A percentile compares a stretch with the other conserved stretches of the same genome.
These are phyloP conservation scores for Nineta flava DNA, from an alignment of 2,888 invertebrate species.

Conservation along the genomic window DNA sequence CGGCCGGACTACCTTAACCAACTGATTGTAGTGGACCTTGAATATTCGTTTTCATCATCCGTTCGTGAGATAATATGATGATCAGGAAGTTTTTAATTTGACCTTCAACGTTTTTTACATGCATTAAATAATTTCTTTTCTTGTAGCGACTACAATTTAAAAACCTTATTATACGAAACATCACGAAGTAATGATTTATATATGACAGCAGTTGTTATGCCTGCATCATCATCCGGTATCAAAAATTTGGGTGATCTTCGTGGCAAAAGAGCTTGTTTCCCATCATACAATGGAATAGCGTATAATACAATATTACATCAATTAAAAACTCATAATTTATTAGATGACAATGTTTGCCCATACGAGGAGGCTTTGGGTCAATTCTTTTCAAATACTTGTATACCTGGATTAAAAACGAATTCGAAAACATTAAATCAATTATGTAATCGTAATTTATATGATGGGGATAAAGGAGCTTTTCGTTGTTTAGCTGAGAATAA, in stretches of 20 bases:
- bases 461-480: conserved; percentile 46
- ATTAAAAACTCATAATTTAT: conserved; percentile 23
- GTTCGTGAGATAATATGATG: too few species aligned
- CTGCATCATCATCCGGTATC: conserved; percentile 34
- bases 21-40: too few species aligned
- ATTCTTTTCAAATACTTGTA: conserved; percentile 55
- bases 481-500: conserved; percentile 47
- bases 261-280: conserved; percentile 63
- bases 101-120: too few species aligned
- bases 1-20: too few species aligned
- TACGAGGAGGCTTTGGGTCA: conserved; percentile 25
- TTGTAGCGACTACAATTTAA: conserved; percentile 37
- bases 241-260: conserved; percentile 43
- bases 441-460: conserved; percentile 23
- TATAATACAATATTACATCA: conserved; percentile 41
- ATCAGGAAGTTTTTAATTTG: too few species aligned
- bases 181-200: conserved; percentile 41
- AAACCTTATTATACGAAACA: conserved; percentile 43
- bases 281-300: conserved; percentile 59
- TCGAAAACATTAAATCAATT: conserved; percentile 18
- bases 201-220: conserved; percentile 52
- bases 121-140: conserved; percentile 2
- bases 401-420: conserved; percentile 28
- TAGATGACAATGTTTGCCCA: conserved; percentile 25
- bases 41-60: too few species aligned